Evolutionary conservation across 2,797 vertebrate genomes (phyloP).

Genomic region (Poeciliopsis presidionis): DNA sequence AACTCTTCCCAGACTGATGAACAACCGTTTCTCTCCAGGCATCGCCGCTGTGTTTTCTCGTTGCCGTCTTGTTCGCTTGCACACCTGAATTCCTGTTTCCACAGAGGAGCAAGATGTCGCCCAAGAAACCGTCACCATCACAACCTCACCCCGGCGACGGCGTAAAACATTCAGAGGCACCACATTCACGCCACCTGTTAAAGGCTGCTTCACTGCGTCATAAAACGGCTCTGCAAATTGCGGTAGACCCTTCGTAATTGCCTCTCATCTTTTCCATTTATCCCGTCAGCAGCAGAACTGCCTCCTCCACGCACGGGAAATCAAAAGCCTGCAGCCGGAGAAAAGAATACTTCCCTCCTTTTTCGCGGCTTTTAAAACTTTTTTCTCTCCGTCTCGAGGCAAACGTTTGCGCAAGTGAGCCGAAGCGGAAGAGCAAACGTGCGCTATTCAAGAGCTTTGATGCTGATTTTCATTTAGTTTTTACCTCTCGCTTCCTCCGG

Average conservation of each 20-base stretch:
- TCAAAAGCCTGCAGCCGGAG: conserved; percentile 10
- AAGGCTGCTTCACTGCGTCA: neutral
- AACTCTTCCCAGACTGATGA: neutral
- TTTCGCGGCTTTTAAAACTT: conserved; percentile 7
- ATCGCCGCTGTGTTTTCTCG: neutral
- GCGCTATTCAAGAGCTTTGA: conserved; percentile 2
- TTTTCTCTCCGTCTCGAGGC: conserved; percentile 17
- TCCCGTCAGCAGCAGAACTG: conserved; percentile 3
- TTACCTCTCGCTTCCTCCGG: conserved; percentile 6
- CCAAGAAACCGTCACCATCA: neutral
- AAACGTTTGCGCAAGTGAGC: conserved; percentile 18
- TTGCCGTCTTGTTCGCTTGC: neutral
- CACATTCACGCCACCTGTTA: neutral
- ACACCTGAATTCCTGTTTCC: neutral
- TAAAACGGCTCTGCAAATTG: conserved; percentile 1
- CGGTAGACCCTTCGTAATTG: conserved; percentile 19
- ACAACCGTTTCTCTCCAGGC: neutral
- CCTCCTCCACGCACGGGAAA: neutral
- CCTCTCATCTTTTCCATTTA: conserved; percentile 1
- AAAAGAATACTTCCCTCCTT: conserved; percentile 15
- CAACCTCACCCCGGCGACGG: neutral
- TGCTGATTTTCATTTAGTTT: conserved; percentile 22
- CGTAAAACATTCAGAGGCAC: neutral
- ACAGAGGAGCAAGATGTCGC: neutral
- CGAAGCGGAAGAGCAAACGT: conserved; percentile 5